Base-by-base conservation (phyloP, 2,888 invertebrate species). In the Therioaphis trifolii region DNA sequence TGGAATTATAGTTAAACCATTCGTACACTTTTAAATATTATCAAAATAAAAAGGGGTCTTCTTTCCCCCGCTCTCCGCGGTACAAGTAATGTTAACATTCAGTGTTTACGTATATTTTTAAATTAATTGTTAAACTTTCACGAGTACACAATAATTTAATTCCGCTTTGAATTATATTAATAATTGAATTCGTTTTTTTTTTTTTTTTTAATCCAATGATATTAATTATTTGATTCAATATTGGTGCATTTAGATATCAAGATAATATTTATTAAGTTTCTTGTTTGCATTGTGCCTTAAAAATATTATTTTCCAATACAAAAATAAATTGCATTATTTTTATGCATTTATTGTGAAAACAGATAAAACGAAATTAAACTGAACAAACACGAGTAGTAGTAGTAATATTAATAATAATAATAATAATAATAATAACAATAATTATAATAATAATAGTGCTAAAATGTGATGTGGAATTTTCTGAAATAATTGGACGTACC, bases 51-150 rank as follows among this genome's bases (percentile, higher is more conserved):
- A 52, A 52, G 52, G 52, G 52, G 52, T 52, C n/a, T n/a, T 3
- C 52, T n/a, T 7, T 0, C 2, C 52, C n/a, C n/a, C n/a, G n/a
- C 52, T 18, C 52, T n/a, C n/a, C n/a, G 2, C 52, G n/a, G n/a
- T 52, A n/a, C 18, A n/a, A 52, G 52, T 4, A n/a, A 18, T 58
- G 24, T 61, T 61, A 61, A 27, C 61, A 61, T 21, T 27, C 61
- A 27, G 27, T 61, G 52, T 52, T 52, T 24, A 24, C 58, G 24
- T 24, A 35, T 35, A 35, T 63, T 63, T 35, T 63, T 35, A 18
- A 63, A 63, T 63, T 63, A 63, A 63, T 63, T 63, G 35, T 63
- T 63, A 63, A 63, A 63, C 63, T 63, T 29, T 63, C 35, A 35
- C 63, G 15, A 35, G 15, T 29, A 35, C 35, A 35, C 63, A 35